These are phyloP conservation scores for Corythoichthys intestinalis DNA, from an alignment of 2,113 vertebrate species.

Conservation along the genomic window DNA sequence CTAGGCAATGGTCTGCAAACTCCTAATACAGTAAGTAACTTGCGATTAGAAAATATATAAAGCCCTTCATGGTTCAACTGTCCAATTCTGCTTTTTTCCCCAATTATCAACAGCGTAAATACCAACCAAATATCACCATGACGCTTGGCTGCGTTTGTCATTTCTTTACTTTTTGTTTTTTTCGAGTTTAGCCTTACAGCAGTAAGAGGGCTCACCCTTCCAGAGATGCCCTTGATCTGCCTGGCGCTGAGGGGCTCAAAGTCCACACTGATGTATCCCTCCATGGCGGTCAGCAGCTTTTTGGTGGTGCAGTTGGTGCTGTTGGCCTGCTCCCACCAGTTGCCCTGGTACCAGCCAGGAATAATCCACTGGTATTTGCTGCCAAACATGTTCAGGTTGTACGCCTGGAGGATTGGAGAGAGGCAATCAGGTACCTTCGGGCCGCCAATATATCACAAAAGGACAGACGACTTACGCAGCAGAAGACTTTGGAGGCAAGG, in stretches of 20 bases:
- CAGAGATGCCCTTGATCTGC: slow-evolving; percentile 89
- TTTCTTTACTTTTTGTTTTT: neutral
- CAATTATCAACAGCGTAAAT: neutral
- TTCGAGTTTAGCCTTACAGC: neutral
- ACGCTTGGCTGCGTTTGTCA: slow-evolving; percentile 1
- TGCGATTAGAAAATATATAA: neutral
- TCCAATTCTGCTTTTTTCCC: neutral
- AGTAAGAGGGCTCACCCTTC: slow-evolving; percentile 78
- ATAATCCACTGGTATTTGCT: slow-evolving; percentile 99
- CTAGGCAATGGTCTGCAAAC: neutral
- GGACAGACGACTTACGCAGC: slow-evolving; percentile 87
- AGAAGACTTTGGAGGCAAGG: slow-evolving; percentile 97
- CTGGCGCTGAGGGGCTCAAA: slow-evolving; percentile 97
- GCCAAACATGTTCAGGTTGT: slow-evolving; percentile 93
- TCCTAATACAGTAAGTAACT: neutral
- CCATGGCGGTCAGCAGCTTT: slow-evolving; percentile 92
- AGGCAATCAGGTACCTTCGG: neutral
- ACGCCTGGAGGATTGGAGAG: slow-evolving; percentile 73
- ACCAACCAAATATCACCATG: neutral
- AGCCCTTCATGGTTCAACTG: neutral
- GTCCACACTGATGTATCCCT: slow-evolving; percentile 97
- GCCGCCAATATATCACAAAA: neutral
- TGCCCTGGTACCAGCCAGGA: slow-evolving; percentile 95
- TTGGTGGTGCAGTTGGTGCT: slow-evolving; percentile 87
- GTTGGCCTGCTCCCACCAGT: slow-evolving; percentile 97